A percentile compares a stretch with the other conserved stretches of the same genome.
phyloP scores from a whole-genome alignment of 2,888 invertebrate genomes.

The Eudemis profundana region DNA sequence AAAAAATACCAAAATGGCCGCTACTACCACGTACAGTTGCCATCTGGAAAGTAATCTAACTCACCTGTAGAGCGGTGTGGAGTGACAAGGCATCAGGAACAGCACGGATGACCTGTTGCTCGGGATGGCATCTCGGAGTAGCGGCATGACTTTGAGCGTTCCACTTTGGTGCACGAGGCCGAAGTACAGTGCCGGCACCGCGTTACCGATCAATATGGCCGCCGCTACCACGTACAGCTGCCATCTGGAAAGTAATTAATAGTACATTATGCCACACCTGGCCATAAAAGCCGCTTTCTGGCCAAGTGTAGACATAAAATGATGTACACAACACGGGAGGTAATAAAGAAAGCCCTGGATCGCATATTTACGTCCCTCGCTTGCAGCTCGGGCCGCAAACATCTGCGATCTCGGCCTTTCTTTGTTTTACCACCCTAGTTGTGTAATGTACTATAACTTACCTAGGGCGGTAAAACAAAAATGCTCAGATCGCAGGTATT shows the following conservation, averaged over 20 bases:
- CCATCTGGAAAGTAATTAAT: slow-evolving; percentile 60
- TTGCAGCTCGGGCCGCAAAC: no score
- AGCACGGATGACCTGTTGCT: slow-evolving; percentile 85
- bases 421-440: no score
- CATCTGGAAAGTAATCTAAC: slow-evolving; percentile 58
- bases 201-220: slow-evolving; percentile 85
- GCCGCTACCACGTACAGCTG: slow-evolving; percentile 73
- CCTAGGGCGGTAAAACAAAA: no score
- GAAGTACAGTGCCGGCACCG: slow-evolving; percentile 89
- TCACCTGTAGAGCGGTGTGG: slow-evolving; percentile 94
- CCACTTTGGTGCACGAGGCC: slow-evolving; percentile 93
- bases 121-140: slow-evolving; percentile 84
- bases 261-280: neutral
- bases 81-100: slow-evolving; percentile 97
- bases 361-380: no score
- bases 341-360: no score
- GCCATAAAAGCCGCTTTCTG: no score
- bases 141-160: slow-evolving; percentile 89
- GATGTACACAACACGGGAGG: no score
- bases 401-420: no score
- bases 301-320: no score
- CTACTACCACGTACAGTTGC: slow-evolving; percentile 72
- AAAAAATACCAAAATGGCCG: slow-evolving; percentile 78
- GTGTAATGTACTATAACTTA: no score
- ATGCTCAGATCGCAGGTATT: no score